Conservation (phyloP, 2,797 vertebrate species). For the Falco columbarius region DNA sequence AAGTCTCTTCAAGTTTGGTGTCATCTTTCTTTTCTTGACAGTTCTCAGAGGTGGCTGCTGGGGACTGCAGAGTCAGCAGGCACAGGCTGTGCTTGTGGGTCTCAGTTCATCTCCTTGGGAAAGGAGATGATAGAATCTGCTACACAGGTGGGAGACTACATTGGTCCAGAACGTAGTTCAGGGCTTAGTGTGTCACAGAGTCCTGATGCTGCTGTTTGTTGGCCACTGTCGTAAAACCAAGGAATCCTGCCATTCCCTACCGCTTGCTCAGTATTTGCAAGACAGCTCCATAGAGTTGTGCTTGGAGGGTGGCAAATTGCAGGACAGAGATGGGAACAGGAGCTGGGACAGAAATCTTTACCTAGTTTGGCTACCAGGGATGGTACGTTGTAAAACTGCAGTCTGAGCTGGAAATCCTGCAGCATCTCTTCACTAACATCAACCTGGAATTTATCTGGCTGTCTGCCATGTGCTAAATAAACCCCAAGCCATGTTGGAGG, state of each 20-base stretch:
- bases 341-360: background rate
- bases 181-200: background rate
- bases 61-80: background rate
- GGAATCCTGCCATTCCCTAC: background rate
- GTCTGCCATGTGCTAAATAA: conserved; percentile 65
- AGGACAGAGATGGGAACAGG: background rate
- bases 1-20: background rate
- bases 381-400: background rate
- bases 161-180: background rate
- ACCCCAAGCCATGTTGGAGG: conserved; percentile 59
- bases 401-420: conserved; percentile 40
- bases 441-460: conserved; percentile 66
- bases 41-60: background rate
- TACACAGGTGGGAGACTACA: background rate
- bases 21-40: background rate
- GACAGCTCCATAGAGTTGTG: background rate
- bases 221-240: background rate
- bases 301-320: background rate
- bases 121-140: background rate
- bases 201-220: background rate
- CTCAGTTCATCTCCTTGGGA: background rate
- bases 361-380: background rate
- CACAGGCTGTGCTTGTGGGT: background rate
- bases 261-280: background rate
- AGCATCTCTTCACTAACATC: conserved; percentile 43